Evolutionary conservation across 2,888 invertebrate genomes (phyloP).

Genomic region (Bimastos eiseni): DNA sequence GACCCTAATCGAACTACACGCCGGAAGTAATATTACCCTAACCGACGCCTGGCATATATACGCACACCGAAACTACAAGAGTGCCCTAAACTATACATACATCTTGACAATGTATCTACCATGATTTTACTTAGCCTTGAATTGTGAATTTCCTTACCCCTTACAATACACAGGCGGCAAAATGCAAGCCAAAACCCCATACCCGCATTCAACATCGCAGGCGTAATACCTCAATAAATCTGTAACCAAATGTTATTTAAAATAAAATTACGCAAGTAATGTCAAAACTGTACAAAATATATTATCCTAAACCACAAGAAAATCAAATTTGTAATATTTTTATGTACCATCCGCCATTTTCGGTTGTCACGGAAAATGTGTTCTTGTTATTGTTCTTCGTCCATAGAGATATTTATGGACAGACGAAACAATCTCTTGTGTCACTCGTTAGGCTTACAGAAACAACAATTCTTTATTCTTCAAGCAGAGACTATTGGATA

Average conservation of each 20-base stretch:
- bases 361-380: constrained; percentile 9
- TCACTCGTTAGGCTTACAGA: background rate
- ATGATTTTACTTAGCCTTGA: background rate
- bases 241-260: background rate
- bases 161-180: background rate
- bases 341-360: constrained; percentile 13
- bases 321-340: background rate
- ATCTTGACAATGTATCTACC: background rate
- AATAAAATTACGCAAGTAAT: background rate
- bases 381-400: background rate
- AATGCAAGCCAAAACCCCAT: background rate
- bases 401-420: background rate
- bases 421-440: background rate
- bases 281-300: background rate
- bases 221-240: background rate
- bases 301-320: background rate
- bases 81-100: no score
- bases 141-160: background rate
- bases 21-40: no score
- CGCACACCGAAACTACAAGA: no score
- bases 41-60: no score
- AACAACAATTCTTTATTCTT: no score
- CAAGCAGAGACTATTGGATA: background rate
- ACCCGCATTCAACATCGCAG: background rate
- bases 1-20: no score